A percentile compares a stretch with the other conserved stretches of the same genome.
phyloP scores from a whole-genome alignment of 2,113 vertebrate species.

The Pedionomus torquatus region DNA sequence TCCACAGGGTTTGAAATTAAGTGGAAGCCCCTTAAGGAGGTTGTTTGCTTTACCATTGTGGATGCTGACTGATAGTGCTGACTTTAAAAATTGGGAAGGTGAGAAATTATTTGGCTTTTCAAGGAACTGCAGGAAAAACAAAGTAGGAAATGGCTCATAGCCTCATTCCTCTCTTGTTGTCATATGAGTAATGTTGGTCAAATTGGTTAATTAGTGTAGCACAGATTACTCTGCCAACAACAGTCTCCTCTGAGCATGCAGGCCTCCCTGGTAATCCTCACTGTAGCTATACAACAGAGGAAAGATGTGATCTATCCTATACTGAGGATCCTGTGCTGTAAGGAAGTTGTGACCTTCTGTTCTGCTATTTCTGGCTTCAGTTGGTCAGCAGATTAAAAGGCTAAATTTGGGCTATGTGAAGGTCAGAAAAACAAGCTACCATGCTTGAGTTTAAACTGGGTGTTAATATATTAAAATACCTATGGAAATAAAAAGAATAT shows the following conservation, averaged over 20 bases:
- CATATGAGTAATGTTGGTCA: neutral
- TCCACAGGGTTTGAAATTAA: neutral
- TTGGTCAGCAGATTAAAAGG: constrained; percentile 14
- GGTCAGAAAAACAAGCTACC: neutral
- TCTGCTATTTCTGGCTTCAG: neutral
- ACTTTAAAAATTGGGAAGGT: neutral
- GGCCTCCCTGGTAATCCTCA: neutral
- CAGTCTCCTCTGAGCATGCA: neutral
- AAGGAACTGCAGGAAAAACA: neutral
- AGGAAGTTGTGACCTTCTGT: neutral
- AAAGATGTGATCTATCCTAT: neutral
- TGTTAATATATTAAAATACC: neutral
- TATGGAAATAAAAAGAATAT: neutral
- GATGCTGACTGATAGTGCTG: neutral
- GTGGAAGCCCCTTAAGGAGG: neutral
- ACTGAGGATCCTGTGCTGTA: neutral
- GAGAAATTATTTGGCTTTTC: neutral
- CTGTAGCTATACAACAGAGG: neutral
- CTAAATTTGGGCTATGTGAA: neutral
- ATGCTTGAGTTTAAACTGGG: neutral
- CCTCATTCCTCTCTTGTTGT: neutral
- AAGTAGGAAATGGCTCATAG: neutral
- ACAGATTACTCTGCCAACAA: neutral
- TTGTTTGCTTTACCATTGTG: neutral
- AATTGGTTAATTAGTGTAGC: neutral